Percentiles rank a stretch among this genome's conserved stretches.
Evolutionary conservation across 2,888 invertebrate species (phyloP).

Genomic region (Halictus quadricinctus): DNA sequence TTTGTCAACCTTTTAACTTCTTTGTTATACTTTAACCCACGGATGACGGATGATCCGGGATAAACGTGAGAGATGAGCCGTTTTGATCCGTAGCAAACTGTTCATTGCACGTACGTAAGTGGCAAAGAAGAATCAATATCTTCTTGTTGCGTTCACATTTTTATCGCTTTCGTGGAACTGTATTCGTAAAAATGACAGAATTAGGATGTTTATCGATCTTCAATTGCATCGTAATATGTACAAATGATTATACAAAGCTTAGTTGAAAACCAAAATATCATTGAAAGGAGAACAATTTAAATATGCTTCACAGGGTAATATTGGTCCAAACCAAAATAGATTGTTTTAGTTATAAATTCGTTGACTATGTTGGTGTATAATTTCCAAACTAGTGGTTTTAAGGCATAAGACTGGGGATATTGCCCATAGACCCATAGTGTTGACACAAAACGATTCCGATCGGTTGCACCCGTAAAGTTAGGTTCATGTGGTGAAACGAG

Average conservation of each 20-base stretch:
- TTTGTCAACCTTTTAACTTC: background rate
- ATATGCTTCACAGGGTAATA: background rate
- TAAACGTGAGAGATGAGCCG: background rate
- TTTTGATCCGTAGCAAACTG: background rate
- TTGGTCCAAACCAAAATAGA: background rate
- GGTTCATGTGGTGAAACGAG: conserved; percentile 7
- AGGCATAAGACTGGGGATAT: no score
- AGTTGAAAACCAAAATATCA: background rate
- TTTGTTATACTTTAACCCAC: background rate
- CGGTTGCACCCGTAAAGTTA: conserved; percentile 10
- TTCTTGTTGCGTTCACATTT: background rate
- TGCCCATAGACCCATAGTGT: background rate
- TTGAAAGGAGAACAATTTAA: background rate
- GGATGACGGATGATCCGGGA: background rate
- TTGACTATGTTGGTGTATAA: background rate
- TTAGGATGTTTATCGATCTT: background rate
- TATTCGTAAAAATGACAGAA: background rate
- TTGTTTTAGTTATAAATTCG: background rate
- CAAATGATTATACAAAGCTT: background rate
- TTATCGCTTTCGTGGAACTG: background rate
- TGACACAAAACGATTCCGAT: conserved; percentile 4
- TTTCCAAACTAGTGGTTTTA: no score
- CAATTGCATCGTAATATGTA: background rate
- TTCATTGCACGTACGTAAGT: background rate
- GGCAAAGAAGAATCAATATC: background rate